Evolutionary conservation across 2,113 vertebrate species (phyloP).

Genomic region (Cheirogaleus medius): DNA sequence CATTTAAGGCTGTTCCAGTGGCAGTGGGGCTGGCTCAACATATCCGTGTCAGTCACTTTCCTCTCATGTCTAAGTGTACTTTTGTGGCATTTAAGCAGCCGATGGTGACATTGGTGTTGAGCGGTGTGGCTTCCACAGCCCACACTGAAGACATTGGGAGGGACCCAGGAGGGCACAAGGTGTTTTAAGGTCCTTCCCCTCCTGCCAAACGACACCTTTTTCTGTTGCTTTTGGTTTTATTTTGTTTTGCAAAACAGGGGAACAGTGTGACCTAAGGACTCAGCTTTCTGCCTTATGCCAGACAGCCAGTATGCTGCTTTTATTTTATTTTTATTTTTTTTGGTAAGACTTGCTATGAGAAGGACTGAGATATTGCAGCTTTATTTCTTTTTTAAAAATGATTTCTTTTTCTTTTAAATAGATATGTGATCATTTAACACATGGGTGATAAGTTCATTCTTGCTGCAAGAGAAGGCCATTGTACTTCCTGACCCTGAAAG

Average conservation of each 20-base stretch:
- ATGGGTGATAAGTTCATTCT: slow-evolving; percentile 79
- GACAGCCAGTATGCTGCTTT: slow-evolving; percentile 48
- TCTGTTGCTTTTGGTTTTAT: slow-evolving; percentile 25
- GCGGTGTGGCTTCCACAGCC: slow-evolving; percentile 39
- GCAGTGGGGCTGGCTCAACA: slow-evolving; percentile 48
- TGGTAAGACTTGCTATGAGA: slow-evolving; percentile 53
- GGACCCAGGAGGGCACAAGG: slow-evolving; percentile 30
- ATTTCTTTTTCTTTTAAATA: slow-evolving; percentile 63
- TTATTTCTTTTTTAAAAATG: slow-evolving; percentile 60
- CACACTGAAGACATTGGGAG: slow-evolving; percentile 17
- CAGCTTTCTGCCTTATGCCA: neutral
- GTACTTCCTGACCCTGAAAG: slow-evolving; percentile 82
- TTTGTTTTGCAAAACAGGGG: slow-evolving; percentile 49
- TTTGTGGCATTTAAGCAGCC: slow-evolving; percentile 72
- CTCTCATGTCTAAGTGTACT: slow-evolving; percentile 73
- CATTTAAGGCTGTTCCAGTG: slow-evolving; percentile 18
- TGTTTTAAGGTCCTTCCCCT: slow-evolving; percentile 39
- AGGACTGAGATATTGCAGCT: slow-evolving; percentile 68
- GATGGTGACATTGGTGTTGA: slow-evolving; percentile 63
- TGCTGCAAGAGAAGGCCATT: slow-evolving; percentile 81
- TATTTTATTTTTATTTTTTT: neutral
- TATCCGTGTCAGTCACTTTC: slow-evolving; percentile 39
- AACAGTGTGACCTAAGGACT: slow-evolving; percentile 26
- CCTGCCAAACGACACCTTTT: neutral
- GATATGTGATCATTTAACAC: slow-evolving; percentile 73